A percentile compares a stretch with the other conserved stretches of the same genome.
These are phyloP conservation scores for Pheosia gnoma DNA, from an alignment of 2,888 invertebrate genomes.

Conservation along the genomic window DNA sequence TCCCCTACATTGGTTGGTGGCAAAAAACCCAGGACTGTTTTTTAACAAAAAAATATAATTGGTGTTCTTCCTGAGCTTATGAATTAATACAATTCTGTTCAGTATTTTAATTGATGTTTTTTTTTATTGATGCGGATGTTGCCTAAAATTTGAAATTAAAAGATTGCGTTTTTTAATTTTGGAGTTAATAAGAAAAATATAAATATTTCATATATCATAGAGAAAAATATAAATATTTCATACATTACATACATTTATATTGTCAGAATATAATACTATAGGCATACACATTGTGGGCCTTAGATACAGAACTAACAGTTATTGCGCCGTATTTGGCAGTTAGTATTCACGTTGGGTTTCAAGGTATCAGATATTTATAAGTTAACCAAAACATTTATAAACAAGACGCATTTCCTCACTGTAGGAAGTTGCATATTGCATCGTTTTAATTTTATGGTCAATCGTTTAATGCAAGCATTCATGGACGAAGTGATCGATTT, in stretches of 20 bases:
- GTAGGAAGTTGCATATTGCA: neutral
- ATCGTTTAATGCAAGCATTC: neutral
- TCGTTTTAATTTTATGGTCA: slow-evolving; percentile 5
- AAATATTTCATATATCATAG: no score
- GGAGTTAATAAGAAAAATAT: no score
- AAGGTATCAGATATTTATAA: neutral
- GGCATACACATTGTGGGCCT: no score
- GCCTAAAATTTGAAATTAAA: neutral
- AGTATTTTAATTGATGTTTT: neutral
- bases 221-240: no score
- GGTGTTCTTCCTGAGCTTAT: neutral
- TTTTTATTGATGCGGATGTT: neutral
- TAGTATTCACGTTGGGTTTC: neutral
- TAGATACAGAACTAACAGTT: no score
- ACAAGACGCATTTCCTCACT: neutral
- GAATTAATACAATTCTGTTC: neutral
- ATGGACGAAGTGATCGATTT: neutral
- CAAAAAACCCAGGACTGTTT: slow-evolving; percentile 23
- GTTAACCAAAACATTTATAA: neutral
- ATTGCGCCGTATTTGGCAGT: no score
- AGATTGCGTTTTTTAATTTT: neutral
- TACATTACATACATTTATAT: no score
- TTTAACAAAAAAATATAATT: slow-evolving; percentile 11
- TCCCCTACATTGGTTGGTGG: slow-evolving; percentile 30
- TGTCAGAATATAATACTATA: no score